Evolutionary conservation across 2,797 vertebrate species (phyloP), one percentile per base, ranked within the genome.

Genomic region (Squalus acanthias): DNA sequence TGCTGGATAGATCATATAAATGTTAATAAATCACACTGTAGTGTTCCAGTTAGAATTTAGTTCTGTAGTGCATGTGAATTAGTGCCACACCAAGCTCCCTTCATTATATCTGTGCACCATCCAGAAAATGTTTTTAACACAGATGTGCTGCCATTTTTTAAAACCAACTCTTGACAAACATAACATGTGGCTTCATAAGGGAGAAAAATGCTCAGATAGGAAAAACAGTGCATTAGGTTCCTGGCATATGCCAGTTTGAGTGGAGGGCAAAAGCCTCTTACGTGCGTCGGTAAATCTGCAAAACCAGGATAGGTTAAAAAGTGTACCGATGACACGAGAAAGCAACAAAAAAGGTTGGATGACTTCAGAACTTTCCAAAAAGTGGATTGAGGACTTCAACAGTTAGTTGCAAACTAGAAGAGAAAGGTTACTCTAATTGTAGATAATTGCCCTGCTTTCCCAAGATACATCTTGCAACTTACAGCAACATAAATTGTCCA

Each of bases 1-100:
- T 99, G 99, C 99, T 99, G 96, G 0, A 93, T 60, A 89, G 76
- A 24, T 95, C 95, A 96, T 96, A 39, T 76, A 97, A 89, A 96
- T 6, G 96, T 63, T 97, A 70, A 96, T 3, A 79, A 91, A 70
- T 29, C 39, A 50, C 5, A 72, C 60, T 65, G n/a, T n/a, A 65
- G 1, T 50, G 24, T 26, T 95, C 20, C 4, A 53, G 12, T 89
- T 69, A 69, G n/a, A 94, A 69, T n/a, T 39, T 46, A 94, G 46
- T 69, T 67, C 33, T 67, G 46, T 13, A 6, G 12, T 3, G 5
- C 39, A 65, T 20, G 20, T 53, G 60, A 29, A 20, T n/a, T 82
- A 15, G 10, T 82, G 76, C 24, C n/a, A 82, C 76, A 82, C 46
- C 74, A 76, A 76, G 10, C 12, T 76, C 33, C 46, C 20, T 50